Conservation (phyloP, 2,113 vertebrate species). For the Oryctolagus cuniculus region DNA sequence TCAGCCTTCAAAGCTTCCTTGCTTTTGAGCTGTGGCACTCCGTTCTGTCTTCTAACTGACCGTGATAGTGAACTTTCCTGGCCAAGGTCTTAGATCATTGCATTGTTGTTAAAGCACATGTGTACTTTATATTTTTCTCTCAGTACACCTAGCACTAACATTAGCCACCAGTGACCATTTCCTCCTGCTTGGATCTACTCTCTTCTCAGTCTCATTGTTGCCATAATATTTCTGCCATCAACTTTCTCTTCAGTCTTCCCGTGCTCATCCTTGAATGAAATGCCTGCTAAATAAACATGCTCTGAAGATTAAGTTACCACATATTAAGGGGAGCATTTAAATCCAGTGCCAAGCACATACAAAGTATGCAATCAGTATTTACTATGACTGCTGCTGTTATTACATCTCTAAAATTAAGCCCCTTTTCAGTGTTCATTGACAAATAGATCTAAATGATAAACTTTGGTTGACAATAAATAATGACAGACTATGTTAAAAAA, state of each 20-base stretch:
- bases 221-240: not conserved
- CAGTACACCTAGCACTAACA: not conserved
- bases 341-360: too few species aligned
- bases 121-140: not conserved
- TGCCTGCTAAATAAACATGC: too few species aligned
- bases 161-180: not conserved
- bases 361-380: too few species aligned
- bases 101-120: constrained; percentile 14
- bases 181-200: not conserved
- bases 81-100: not conserved
- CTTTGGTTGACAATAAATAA: too few species aligned
- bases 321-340: too few species aligned
- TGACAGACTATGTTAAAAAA: too few species aligned
- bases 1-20: not conserved
- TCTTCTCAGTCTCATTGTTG: not conserved
- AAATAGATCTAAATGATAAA: too few species aligned
- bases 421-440: too few species aligned
- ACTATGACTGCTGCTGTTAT: too few species aligned
- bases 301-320: too few species aligned
- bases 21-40: not conserved
- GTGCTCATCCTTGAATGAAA: not conserved
- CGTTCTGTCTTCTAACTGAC: not conserved
- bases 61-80: not conserved
- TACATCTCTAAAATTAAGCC: too few species aligned
- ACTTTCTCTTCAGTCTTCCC: not conserved